These are phyloP conservation scores for Sycophila sp. DNA, from an alignment of 1,140 invertebrate species.

Conservation along the genomic window DNA sequence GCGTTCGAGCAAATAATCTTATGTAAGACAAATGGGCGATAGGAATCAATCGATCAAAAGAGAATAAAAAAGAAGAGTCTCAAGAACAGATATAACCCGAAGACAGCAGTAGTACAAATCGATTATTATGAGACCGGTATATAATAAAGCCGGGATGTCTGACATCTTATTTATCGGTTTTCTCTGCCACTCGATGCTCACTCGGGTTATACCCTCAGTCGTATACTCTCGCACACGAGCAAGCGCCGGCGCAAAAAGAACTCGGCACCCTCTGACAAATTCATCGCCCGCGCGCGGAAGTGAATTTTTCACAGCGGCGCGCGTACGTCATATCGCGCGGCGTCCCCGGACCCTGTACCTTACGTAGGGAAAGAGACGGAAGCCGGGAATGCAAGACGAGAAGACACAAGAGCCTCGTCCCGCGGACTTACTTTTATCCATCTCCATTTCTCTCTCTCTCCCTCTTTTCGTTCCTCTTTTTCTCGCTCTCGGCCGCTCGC, in stretches of 20 bases:
- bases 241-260: too few relatives aligned
- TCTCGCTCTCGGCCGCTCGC: not conserved
- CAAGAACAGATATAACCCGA: not conserved
- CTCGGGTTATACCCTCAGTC: too few relatives aligned
- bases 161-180: conserved; percentile 17
- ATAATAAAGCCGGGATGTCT: not conserved
- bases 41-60: too few relatives aligned
- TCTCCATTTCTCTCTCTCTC: not conserved
- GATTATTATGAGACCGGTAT: not conserved
- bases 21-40: too few relatives aligned
- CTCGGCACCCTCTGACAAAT: conserved; percentile 20
- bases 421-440: too few relatives aligned
- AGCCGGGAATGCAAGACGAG: not conserved
- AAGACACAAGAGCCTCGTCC: too few relatives aligned
- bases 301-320: not conserved
- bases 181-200: not conserved
- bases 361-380: not conserved
- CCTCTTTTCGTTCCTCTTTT: not conserved
- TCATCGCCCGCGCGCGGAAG: conserved; percentile 6
- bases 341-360: too few relatives aligned
- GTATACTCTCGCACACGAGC: too few relatives aligned
- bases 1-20: too few relatives aligned
- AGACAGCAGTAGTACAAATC: not conserved
- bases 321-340: not conserved
- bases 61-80: too few relatives aligned